Base-by-base conservation (phyloP, 2,797 vertebrate species). In the Gymnothorax reevesii region DNA sequence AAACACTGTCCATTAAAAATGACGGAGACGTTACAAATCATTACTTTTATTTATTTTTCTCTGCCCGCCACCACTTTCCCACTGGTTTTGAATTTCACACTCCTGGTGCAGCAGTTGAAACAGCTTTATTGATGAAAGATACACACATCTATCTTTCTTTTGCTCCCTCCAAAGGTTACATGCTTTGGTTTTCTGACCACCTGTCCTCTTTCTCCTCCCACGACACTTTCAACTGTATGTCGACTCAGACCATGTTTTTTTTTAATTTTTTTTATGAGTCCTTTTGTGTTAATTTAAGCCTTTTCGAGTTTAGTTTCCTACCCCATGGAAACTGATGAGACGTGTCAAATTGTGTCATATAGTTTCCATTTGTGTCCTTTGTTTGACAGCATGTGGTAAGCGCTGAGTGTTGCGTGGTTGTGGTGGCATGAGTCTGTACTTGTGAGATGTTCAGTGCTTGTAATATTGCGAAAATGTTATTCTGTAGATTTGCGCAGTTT, bases 391-490 rank as follows among this genome's bases (percentile, higher is more conserved):
- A 9, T 52, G 33, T 69, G 82, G 82, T 66, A 20, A 66, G 62
- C n/a, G 20, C 62, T 42, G 33, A 66, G 5, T 66, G 62, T 55
- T 84, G 59, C 9, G 55, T 87, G 90, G 86, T 86, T 87, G 87
- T 25, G 82, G 83, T 82, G 84, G 60, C 85, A 42, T 13, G 85
- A 66, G 15, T 77, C 13, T 60, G 33, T 73, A 83, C n/a, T 85
- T 75, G 17, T 73, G 85, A 89, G 80, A 60, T 87, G 85, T 88
- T 91, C 88, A 90, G 89, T 90, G 91, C 92, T 92, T 91, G 83
- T 88, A 83, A 10, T 90, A 88, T 89, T 91, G 62, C 77, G 85
- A 86, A 86, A 86, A 89, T 20, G 80, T 62, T 62, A 15, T 57
- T 86, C 60, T n/a, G 57, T 88, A 84, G 87, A 91, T 62, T 49